Evolutionary conservation across 2,113 vertebrate species (phyloP).

Genomic region (Vidua chalybeata): DNA sequence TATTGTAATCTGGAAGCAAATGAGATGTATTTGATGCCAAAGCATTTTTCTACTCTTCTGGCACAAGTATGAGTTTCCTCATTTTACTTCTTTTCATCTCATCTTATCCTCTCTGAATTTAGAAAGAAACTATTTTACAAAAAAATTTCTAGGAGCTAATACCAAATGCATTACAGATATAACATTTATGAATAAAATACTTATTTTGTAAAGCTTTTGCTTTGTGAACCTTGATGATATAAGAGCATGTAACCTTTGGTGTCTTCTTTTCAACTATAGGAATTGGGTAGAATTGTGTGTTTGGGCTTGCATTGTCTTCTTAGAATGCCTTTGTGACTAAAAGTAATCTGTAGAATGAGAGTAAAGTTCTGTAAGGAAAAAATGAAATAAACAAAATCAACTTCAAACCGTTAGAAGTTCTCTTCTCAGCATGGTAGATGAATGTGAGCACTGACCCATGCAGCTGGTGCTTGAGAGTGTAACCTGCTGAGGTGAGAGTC

Average conservation of each 20-base stretch:
- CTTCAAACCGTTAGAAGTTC: background rate
- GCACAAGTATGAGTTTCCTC: background rate
- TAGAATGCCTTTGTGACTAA: background rate
- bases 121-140: background rate
- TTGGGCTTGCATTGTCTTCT: background rate
- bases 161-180: background rate
- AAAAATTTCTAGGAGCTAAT: background rate
- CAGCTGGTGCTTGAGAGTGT: background rate
- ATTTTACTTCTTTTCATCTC: background rate
- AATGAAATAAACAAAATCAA: background rate
- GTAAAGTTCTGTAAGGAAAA: background rate
- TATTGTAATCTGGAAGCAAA: background rate
- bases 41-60: background rate
- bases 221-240: background rate
- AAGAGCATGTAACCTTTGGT: background rate
- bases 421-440: background rate
- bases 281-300: background rate
- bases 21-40: background rate
- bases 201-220: background rate
- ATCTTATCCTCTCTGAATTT: background rate
- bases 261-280: background rate
- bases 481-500: constrained; percentile 15
- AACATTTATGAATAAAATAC: background rate
- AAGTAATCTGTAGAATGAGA: background rate
- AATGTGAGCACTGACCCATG: background rate